Evolutionary conservation across 2,888 invertebrate genomes (phyloP).

Genomic region (Unio pictorum): DNA sequence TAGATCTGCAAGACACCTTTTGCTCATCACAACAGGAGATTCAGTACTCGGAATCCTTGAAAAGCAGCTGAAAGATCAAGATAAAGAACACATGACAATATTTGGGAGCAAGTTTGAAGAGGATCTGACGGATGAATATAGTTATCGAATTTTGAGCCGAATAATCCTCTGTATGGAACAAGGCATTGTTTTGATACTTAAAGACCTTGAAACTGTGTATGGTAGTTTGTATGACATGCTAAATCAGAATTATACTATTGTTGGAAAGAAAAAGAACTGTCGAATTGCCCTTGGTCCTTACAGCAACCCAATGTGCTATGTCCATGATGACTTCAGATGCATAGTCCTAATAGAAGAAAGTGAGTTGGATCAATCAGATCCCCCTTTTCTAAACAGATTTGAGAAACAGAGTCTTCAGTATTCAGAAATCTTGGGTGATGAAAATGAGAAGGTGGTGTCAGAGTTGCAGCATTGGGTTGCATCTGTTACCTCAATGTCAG

Average conservation of each 20-base stretch:
- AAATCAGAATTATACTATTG: conserved; percentile 51
- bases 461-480: conserved; percentile 20
- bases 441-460: conserved; percentile 10
- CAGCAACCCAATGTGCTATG: conserved; percentile 52
- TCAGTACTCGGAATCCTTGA: conserved; percentile 39
- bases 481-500: conserved; percentile 7
- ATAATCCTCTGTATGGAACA: conserved; percentile 58
- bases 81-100: conserved; percentile 35
- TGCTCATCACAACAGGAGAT: conserved; percentile 46
- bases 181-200: conserved; percentile 43
- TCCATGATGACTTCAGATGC: conserved; percentile 48
- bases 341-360: conserved; percentile 49
- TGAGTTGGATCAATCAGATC: conserved; percentile 39
- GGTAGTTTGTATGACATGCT: conserved; percentile 56
- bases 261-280: conserved; percentile 47
- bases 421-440: conserved; percentile 24
- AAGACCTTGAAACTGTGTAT: conserved; percentile 50
- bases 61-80: conserved; percentile 19
- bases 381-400: conserved; percentile 57
- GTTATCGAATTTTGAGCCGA: conserved; percentile 47
- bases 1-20: conserved; percentile 37
- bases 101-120: conserved; percentile 57
- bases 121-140: conserved; percentile 52
- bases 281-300: conserved; percentile 49
- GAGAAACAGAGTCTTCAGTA: conserved; percentile 58